These are phyloP conservation scores for Odontocerum albicorne DNA, from an alignment of 2,888 invertebrate species.

Conservation along the genomic window DNA sequence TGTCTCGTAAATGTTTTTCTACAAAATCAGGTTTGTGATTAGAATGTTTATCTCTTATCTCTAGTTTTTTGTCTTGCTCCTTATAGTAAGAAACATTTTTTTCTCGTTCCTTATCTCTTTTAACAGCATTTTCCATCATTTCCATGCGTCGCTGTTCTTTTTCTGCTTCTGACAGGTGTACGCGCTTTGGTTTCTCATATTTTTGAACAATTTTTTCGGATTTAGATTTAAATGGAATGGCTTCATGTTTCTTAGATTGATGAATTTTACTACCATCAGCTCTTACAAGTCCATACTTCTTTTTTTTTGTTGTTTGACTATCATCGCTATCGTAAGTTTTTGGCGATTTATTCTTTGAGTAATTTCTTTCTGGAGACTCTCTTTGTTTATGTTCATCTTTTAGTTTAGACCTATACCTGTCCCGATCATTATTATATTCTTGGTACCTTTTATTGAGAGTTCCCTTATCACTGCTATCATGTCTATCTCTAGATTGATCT, in stretches of 20 bases:
- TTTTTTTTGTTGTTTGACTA: constrained; percentile 33
- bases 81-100: constrained; percentile 64
- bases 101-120: constrained; percentile 68
- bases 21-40: constrained; percentile 58
- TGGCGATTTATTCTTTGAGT: constrained; percentile 13
- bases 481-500: not conserved
- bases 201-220: constrained; percentile 38
- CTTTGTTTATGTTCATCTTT: not conserved
- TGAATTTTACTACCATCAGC: constrained; percentile 42
- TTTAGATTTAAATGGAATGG: constrained; percentile 1
- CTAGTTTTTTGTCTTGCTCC: constrained; percentile 56
- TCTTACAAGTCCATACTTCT: constrained; percentile 46
- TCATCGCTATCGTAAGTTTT: constrained; percentile 25
- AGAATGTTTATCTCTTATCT: constrained; percentile 48
- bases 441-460: not conserved
- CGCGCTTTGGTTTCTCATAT: constrained; percentile 20
- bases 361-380: constrained; percentile 6
- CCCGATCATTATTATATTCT: not conserved
- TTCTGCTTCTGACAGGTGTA: constrained; percentile 60
- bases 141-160: constrained; percentile 70
- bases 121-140: constrained; percentile 81
- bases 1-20: constrained; percentile 64
- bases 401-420: not conserved
- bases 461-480: not conserved
- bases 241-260: constrained; percentile 26